Evolutionary conservation across 1,140 invertebrate genomes (phyloP).

Genomic region (Mycetomoellerius zeteki): DNA sequence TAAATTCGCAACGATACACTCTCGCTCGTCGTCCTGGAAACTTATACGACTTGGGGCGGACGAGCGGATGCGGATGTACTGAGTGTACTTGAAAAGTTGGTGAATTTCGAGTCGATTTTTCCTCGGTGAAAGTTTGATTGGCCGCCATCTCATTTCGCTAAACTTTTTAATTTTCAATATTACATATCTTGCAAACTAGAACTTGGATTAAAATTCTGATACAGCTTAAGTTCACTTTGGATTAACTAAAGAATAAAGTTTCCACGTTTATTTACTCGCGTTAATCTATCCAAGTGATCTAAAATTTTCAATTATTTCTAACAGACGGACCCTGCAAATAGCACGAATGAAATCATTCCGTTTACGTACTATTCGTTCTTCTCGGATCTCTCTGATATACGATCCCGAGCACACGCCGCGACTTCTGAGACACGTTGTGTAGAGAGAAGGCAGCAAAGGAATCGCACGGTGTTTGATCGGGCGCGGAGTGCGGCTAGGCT

Average conservation of each 20-base stretch:
- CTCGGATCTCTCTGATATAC: neutral
- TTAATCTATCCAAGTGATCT: neutral
- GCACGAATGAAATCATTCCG: neutral
- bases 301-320: neutral
- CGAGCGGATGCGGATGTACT: constrained; percentile 10
- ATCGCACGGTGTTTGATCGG: constrained; percentile 34
- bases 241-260: constrained; percentile 6
- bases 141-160: constrained; percentile 29
- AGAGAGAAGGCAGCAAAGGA: constrained; percentile 3
- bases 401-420: neutral
- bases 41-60: constrained; percentile 40
- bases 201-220: constrained; percentile 45
- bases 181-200: constrained; percentile 40
- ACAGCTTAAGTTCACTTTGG: neutral
- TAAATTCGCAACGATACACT: constrained; percentile 60
- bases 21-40: constrained; percentile 33
- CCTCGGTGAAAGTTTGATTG: constrained; percentile 59
- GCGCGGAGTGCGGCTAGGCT: constrained; percentile 27
- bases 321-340: neutral
- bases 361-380: neutral
- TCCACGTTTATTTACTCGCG: neutral
- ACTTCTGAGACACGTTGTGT: constrained; percentile 8
- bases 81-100: constrained; percentile 58
- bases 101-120: constrained; percentile 61
- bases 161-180: constrained; percentile 66